A percentile compares a stretch with the other conserved stretches of the same genome.
phyloP scores from a whole-genome alignment of 30 jellyfish, hydroid and myxozoan genomes.

The Aurelia sp. region DNA sequence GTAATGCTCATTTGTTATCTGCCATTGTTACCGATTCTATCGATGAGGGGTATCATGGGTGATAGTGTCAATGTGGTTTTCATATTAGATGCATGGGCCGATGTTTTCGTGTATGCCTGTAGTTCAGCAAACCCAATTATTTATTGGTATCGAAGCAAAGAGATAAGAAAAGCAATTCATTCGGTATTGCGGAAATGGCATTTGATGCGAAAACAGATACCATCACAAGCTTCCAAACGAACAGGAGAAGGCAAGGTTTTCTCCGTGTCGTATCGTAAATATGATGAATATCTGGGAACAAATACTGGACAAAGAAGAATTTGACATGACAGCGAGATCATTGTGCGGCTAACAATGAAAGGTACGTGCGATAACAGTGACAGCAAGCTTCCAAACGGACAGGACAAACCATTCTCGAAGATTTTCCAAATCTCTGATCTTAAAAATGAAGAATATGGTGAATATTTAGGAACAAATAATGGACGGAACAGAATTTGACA shows the following conservation, averaged over 20 bases:
- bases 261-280: conserved; percentile 13
- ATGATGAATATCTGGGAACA: no score
- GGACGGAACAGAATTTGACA: not conserved
- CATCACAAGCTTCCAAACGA: conserved; percentile 44
- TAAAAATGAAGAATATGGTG: no score
- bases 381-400: no score
- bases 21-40: conserved; percentile 63
- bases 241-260: conserved; percentile 12
- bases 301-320: not conserved
- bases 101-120: conserved; percentile 68
- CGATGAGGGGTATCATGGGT: conserved; percentile 56
- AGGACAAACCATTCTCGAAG: no score
- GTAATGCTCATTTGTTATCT: conserved; percentile 67
- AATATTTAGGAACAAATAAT: not conserved
- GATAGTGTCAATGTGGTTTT: conserved; percentile 50
- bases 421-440: no score
- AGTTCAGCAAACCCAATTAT: conserved; percentile 69
- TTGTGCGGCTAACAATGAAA: no score
- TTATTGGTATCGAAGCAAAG: conserved; percentile 76
- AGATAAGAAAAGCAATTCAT: conserved; percentile 53
- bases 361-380: no score
- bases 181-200: conserved; percentile 51
- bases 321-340: not conserved
- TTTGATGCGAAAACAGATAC: conserved; percentile 7
- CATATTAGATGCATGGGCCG: conserved; percentile 71